Base-by-base conservation (phyloP, 1,140 invertebrate species). In the Callitettix versicolor region DNA sequence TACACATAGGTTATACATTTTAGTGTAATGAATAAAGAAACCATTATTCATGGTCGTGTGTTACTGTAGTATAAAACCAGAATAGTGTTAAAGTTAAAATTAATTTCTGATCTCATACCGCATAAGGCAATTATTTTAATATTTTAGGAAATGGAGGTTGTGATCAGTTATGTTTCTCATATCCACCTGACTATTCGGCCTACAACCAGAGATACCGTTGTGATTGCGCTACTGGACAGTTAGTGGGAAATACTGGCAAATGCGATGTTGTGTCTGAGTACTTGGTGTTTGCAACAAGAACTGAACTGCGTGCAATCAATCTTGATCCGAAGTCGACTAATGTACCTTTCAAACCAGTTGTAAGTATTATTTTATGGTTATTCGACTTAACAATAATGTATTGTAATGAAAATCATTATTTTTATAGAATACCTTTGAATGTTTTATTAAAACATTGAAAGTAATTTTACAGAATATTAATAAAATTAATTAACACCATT, bases 101-200 rank as follows among this genome's bases (percentile, higher is more conserved):
- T n/a, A n/a, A n/a, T n/a, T n/a, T n/a, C n/a, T n/a, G n/a, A n/a
- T n/a, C n/a, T n/a, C n/a, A n/a, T n/a, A n/a, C n/a, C n/a, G n/a
- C n/a, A n/a, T n/a, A n/a, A n/a, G n/a, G n/a, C n/a, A n/a, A n/a
- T n/a, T n/a, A n/a, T n/a, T 9, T 30, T 30, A 30, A 30, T 30
- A 9, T 47, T 47, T 15, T 34, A n/a, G 79, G 79, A 2, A 87
- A 89, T 64, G 84, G 85, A 0, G 87, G 85, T 7, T 99, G 95
- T 68, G 83, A 91, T 54, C 95, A 99, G 66, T 72, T 99, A 0
- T 99, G 96, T 68, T 99, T 98, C 69, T 89, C 94, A 12, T 85
- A 86, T 64, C 91, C 93, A 0, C 71, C 76, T 0, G 79, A 81
- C 12, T 57, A 9, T 53, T 7, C 36, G 0, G 58, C 59, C 9